Evolutionary conservation across 2,888 invertebrate species (phyloP), one percentile per base, ranked within the genome.

Genomic region (Catotricha subobsoleta): DNA sequence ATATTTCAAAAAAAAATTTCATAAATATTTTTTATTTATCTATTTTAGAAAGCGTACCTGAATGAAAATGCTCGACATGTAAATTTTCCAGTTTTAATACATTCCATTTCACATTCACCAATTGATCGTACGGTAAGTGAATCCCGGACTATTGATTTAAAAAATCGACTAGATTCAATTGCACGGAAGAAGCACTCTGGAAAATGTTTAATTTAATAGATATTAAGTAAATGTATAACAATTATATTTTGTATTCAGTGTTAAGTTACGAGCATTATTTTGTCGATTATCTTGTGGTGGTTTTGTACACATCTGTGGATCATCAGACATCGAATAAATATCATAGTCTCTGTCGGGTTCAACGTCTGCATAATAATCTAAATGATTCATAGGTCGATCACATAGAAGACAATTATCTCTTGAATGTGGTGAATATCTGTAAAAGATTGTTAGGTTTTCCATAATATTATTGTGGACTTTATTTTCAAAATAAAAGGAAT

Each of bases 101-200:
- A 86, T 49, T 81, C 80, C 8, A 79, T 67, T 54, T 86, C 82
- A 50, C 86, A 86, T 16, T 84, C 80, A 0, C 81, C 80, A 3
- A 83, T 68, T 0, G 77, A 76, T 6, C 74, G 71, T 0, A 74
- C 78, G 0, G 70, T 72, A 0, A 80, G 55, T 0, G 80, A 71
- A 12, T 76, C 75, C n/a, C 73, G 65, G 0, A 73, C 71, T 0
- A 77, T 71, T 0, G 67, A 60, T 3, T 72, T 70, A 12, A 72
- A 70, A 42, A 86, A 70, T 2, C 77, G 68, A 2, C 76, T 72
- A 0, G 78, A 79, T 39, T 80, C 81, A 9, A 81, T 69, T 0
- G 82, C 79, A 48, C 84, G 72, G 72, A 80, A 80, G 58, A 86
- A 86, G 53, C 86, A 86, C 58, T 86, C 86, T 84, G 56, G 27